A percentile compares a stretch with the other conserved stretches of the same genome.
These are phyloP conservation scores for Ennomos quercinarius DNA, from an alignment of 2,888 invertebrate species.

Conservation along the genomic window DNA sequence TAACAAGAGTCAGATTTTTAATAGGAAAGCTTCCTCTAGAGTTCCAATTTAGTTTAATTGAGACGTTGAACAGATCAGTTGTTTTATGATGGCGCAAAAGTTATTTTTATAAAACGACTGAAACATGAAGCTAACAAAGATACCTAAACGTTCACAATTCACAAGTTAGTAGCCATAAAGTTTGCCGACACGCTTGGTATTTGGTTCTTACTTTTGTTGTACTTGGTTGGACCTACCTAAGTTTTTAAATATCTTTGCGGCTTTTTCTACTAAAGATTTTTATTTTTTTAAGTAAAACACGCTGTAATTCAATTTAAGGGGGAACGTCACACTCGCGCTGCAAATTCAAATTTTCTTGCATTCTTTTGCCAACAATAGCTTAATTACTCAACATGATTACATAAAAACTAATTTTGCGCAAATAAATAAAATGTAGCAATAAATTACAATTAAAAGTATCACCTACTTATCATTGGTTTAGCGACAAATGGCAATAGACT, in stretches of 20 bases:
- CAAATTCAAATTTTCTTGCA: too few relatives aligned
- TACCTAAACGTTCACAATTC: conserved; percentile 1
- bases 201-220: conserved; percentile 29
- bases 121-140: conserved; percentile 18
- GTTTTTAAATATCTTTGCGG: conserved; percentile 40
- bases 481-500: too few relatives aligned
- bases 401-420: too few relatives aligned
- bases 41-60: conserved; percentile 20
- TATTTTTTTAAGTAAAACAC: conserved; percentile 17
- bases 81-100: conserved; percentile 15
- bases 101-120: conserved; percentile 3
- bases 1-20: conserved; percentile 16
- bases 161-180: conserved; percentile 12
- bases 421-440: too few relatives aligned
- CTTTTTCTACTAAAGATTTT: conserved; percentile 43
- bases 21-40: conserved; percentile 11
- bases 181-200: conserved; percentile 20
- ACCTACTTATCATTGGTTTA: too few relatives aligned
- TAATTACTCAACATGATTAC: too few relatives aligned
- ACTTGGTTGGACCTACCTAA: conserved; percentile 39
- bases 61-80: conserved; percentile 15
- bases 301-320: conserved; percentile 1
- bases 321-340: too few relatives aligned
- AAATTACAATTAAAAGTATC: too few relatives aligned
- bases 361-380: too few relatives aligned